Base-by-base conservation (phyloP, 2,888 invertebrate genomes). In the Troides oblongomaculatus region DNA sequence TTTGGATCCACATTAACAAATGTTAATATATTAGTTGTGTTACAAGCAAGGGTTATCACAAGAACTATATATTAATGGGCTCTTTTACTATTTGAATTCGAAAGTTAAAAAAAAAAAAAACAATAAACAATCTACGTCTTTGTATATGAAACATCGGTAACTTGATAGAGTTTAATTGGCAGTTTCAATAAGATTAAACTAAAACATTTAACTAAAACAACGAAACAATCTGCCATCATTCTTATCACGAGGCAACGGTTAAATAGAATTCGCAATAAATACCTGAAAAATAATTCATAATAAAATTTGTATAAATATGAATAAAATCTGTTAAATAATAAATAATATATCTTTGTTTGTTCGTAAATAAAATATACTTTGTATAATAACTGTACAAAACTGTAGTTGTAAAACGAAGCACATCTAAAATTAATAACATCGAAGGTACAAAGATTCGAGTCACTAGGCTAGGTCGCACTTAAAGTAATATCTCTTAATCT, bases 1-100 rank as follows among this genome's bases (percentile, higher is more conserved):
- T 63, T 50, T 66, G 66, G 66, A 73, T 64, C 68, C 64, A 71
- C 66, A 66, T 71, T 72, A 82, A 81, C 77, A 79, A 77, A 81
- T 83, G 88, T 91, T 91, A 90, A 86, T 87, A 76, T 72, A 87
- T 93, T 93, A 93, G 93, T 93, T 84, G 74, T 89, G 92, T 93
- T 93, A 93, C 93, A 93, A 93, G 93, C 93, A 89, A 91, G 88
- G 93, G 92, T 90, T 91, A 90, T 86, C 84, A 90, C 89, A 87
- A 86, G 79, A 83, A 85, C 80, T 82, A 83, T 77, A 81, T 79
- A 80, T 79, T 84, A 81, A 76, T 70, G 82, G 80, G 78, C 76
- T 81, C 71, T 74, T 71, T 72, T 74, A 66, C 68, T 74, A 71
- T 78, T 79, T 76, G 79, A 78, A 72, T 77, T 76, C 74, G 74